These are phyloP conservation scores for Agrotis exclamationis DNA, from an alignment of 2,888 invertebrate species.

Conservation along the genomic window DNA sequence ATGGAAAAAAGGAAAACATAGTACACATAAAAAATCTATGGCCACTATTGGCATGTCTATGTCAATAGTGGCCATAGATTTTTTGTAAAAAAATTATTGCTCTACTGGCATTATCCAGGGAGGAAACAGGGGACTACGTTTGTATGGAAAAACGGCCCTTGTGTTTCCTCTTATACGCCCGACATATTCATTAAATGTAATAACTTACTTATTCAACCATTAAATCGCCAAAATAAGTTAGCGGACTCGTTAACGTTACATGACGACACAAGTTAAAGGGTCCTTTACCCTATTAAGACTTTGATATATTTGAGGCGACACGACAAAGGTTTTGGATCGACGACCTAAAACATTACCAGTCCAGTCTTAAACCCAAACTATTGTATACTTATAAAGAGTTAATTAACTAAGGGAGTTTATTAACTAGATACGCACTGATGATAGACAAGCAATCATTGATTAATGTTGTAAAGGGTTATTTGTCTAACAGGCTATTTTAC, in stretches of 20 bases:
- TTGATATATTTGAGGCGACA: conserved; percentile 49
- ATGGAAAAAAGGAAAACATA: no score
- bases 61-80: no score
- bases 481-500: no score
- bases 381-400: conserved; percentile 53
- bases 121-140: no score
- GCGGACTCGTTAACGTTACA: conserved; percentile 29
- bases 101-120: no score
- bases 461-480: not conserved
- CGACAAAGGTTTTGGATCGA: conserved; percentile 32
- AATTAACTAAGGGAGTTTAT: conserved; percentile 43
- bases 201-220: conserved; percentile 1
- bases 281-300: conserved; percentile 40
- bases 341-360: conserved; percentile 19
- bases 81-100: no score
- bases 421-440: conserved; percentile 4
- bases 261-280: conserved; percentile 18
- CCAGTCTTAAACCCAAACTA: conserved; percentile 37
- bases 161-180: no score
- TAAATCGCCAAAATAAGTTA: not conserved
- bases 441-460: conserved; percentile 5
- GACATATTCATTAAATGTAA: not conserved
- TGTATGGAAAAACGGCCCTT: no score
- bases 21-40: no score
- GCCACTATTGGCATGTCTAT: no score